These are phyloP conservation scores for Sus cebifrons DNA, from an alignment of 2,797 vertebrate genomes.

Conservation along the genomic window DNA sequence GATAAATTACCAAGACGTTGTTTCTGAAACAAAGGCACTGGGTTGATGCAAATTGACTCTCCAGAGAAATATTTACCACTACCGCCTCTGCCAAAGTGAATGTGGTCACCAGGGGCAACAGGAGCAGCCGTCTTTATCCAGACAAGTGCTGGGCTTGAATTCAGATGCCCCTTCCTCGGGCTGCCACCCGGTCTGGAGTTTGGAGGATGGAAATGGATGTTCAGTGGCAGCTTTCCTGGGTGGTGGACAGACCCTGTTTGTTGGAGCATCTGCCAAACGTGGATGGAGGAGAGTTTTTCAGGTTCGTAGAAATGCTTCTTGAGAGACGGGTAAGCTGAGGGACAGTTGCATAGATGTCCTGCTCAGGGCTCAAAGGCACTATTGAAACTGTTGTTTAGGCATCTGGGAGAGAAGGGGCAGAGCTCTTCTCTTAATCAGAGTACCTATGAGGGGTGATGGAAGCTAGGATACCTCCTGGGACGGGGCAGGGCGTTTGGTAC, in stretches of 20 bases:
- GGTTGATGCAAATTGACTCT: constrained; percentile 37
- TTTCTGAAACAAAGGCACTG: not conserved
- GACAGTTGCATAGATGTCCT: not conserved
- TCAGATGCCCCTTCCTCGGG: constrained; percentile 34
- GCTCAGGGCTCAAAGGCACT: not conserved
- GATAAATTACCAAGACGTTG: not conserved
- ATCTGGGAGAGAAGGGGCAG: not conserved
- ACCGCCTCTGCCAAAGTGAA: constrained; percentile 67
- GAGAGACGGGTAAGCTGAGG: not conserved
- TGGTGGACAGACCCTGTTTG: not conserved
- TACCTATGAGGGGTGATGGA: not conserved
- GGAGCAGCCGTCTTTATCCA: constrained; percentile 49
- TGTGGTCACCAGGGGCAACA: constrained; percentile 63
- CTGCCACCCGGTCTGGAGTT: constrained; percentile 24
- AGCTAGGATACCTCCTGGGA: not conserved
- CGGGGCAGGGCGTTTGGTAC: not conserved
- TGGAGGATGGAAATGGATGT: not conserved
- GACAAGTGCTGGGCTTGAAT: constrained; percentile 48
- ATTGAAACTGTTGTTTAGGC: not conserved
- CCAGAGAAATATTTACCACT: constrained; percentile 58
- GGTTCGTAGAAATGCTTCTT: not conserved
- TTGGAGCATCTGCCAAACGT: not conserved
- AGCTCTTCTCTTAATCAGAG: not conserved
- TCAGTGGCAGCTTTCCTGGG: constrained; percentile 6
- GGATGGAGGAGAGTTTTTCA: constrained; percentile 35